Conservation (phyloP, 53 echinoderm and acorn worm species). For the Actinopyga echinites region DNA sequence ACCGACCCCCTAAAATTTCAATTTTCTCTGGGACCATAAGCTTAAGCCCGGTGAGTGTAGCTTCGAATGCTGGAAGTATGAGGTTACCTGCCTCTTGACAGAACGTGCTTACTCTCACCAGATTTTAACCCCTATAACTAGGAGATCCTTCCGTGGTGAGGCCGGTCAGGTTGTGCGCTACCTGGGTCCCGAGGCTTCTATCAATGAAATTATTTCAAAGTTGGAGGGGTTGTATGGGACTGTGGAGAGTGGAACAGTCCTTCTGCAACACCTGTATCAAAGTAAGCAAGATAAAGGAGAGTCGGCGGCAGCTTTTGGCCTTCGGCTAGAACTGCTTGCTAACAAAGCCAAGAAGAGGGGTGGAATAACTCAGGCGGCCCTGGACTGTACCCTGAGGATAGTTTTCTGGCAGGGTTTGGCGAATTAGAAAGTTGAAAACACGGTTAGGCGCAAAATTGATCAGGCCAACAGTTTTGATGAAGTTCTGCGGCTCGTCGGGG, state of each 20-base stretch:
- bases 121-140: background rate
- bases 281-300: background rate
- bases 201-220: conserved; percentile 15
- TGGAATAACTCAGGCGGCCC: background rate
- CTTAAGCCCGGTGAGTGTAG: background rate
- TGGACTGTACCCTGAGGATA: background rate
- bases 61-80: conserved; percentile 4
- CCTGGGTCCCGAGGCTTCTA: background rate
- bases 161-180: conserved; percentile 20
- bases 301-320: background rate
- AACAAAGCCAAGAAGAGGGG: background rate
- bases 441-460: background rate
- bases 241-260: conserved; percentile 28
- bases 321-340: background rate
- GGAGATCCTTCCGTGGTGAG: conserved; percentile 3
- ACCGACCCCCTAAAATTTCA: background rate
- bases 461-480: background rate
- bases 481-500: background rate
- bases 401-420: conserved; percentile 13
- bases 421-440: background rate
- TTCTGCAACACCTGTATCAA: conserved; percentile 22
- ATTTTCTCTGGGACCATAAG: background rate
- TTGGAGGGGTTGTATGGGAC: conserved; percentile 40
- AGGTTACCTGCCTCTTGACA: background rate
- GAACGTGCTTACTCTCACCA: background rate